phyloP scores from a whole-genome alignment of 2,113 vertebrate species.

The Oxyura jamaicensis region DNA sequence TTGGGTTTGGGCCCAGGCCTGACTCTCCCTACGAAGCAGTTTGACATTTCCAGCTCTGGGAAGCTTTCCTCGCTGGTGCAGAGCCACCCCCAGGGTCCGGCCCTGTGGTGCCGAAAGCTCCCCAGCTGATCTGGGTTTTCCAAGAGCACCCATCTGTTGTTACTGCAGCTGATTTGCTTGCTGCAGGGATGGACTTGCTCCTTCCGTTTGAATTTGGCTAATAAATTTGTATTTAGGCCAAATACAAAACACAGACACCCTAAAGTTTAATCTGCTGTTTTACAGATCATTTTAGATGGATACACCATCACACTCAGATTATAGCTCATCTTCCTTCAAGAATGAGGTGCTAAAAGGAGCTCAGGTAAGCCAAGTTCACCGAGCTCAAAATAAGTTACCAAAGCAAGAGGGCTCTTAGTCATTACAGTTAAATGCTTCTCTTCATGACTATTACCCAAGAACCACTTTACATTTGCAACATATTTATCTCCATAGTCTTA shows the following conservation, averaged over 20 bases:
- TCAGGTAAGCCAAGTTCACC: rapidly evolving
- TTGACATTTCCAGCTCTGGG: conserved; percentile 63
- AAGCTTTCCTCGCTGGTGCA: background rate
- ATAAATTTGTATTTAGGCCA: background rate
- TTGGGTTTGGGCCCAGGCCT: conserved; percentile 24
- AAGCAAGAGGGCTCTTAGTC: background rate
- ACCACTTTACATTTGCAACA: background rate
- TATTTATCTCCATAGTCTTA: background rate
- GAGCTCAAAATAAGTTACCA: background rate
- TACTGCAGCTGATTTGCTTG: background rate
- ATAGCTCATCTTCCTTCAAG: background rate
- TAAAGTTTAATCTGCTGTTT: background rate
- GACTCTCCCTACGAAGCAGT: conserved; percentile 21
- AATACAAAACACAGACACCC: background rate
- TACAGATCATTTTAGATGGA: background rate
- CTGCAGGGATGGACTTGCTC: background rate
- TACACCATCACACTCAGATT: background rate
- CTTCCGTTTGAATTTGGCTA: background rate
- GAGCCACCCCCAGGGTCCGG: background rate
- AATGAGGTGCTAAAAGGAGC: background rate
- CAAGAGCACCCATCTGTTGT: background rate
- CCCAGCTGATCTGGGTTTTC: background rate
- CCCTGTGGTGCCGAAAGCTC: background rate
- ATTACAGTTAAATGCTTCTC: background rate
- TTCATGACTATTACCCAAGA: background rate